These are phyloP conservation scores for Bungarus multicinctus DNA, from an alignment of 2,113 vertebrate genomes.

Conservation along the genomic window DNA sequence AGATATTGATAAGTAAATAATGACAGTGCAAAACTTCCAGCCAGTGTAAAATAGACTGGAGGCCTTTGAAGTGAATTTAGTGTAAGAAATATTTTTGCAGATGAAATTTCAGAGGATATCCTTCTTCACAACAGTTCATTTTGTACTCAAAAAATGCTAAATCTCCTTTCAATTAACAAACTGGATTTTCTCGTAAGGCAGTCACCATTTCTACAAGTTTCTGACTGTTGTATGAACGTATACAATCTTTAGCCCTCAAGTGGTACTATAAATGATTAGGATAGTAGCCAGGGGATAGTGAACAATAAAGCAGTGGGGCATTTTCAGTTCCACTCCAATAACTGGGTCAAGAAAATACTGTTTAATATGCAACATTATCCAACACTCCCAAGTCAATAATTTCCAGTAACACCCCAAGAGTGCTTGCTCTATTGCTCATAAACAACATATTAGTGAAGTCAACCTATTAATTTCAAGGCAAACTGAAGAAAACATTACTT, in stretches of 20 bases:
- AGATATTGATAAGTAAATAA: not conserved
- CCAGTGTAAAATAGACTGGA: not conserved
- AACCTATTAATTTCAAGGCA: not conserved
- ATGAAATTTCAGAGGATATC: not conserved
- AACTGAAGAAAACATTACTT: not conserved
- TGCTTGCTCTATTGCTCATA: not conserved
- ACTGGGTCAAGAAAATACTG: not conserved
- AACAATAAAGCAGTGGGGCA: not conserved
- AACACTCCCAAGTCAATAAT: not conserved
- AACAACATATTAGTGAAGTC: not conserved
- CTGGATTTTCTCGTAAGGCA: not conserved
- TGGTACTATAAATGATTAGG: accelerated
- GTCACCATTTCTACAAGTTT: not conserved
- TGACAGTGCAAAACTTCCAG: not conserved
- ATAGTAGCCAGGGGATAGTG: not conserved
- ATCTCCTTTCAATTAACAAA: not conserved
- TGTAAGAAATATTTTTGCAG: not conserved
- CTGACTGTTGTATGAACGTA: not conserved
- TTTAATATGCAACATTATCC: not conserved
- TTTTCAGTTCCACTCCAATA: not conserved
- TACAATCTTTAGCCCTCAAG: constrained; percentile 10
- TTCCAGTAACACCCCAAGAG: not conserved
- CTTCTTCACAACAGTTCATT: not conserved
- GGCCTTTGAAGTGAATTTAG: not conserved
- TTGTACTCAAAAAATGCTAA: not conserved